Evolutionary conservation across 2,888 invertebrate species (phyloP).

Genomic region (Plebejus argus): DNA sequence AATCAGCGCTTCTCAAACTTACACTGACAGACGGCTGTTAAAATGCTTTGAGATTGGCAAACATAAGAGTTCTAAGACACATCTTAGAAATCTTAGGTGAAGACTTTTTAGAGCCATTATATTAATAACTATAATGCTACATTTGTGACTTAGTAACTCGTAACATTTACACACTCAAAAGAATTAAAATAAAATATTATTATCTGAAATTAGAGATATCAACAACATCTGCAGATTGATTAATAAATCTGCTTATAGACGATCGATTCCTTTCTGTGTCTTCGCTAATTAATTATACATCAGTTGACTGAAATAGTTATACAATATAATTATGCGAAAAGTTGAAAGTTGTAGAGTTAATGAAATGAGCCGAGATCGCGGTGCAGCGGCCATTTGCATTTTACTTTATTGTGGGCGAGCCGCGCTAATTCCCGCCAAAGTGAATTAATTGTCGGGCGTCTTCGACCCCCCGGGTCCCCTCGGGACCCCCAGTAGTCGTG

Average conservation of each 20-base stretch:
- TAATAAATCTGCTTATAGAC: neutral
- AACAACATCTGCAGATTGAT: neutral
- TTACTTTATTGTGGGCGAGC: constrained; percentile 45
- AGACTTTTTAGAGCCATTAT: too few species aligned
- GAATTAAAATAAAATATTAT: too few species aligned
- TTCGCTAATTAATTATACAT: neutral
- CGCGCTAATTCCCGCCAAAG: constrained; percentile 35
- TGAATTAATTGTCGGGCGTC: constrained; percentile 32
- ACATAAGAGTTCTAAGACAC: too few species aligned
- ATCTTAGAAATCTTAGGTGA: too few species aligned
- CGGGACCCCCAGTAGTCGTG: neutral
- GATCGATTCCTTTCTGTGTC: neutral
- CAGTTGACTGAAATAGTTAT: neutral
- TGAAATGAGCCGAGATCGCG: constrained; percentile 49
- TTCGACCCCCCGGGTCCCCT: neutral
- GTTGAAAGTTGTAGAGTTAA: constrained; percentile 9
- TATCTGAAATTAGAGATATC: too few species aligned
- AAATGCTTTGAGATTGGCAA: too few species aligned
- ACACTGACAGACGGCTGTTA: neutral
- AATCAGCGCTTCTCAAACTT: neutral
- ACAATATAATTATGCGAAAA: constrained; percentile 17
- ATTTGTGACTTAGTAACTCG: too few species aligned
- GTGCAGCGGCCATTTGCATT: constrained; percentile 64
- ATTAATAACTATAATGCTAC: too few species aligned
- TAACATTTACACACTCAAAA: too few species aligned